These are phyloP conservation scores for Ptilorrhoa leucosticta DNA, from an alignment of 2,113 vertebrate species.

Conservation along the genomic window DNA sequence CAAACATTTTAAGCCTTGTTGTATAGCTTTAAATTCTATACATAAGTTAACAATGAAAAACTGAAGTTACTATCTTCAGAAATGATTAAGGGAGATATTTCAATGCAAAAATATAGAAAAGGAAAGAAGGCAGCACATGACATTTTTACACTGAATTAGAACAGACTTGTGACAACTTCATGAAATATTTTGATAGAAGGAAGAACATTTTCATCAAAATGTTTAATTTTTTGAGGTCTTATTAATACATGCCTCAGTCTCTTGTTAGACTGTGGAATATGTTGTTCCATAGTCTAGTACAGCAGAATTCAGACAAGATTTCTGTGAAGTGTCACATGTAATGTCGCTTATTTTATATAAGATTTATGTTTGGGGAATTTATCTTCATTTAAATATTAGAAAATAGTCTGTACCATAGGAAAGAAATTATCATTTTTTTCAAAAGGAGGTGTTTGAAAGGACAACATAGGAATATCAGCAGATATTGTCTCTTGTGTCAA, in stretches of 20 bases:
- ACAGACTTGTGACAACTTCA: background rate
- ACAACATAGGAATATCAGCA: background rate
- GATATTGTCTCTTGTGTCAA: background rate
- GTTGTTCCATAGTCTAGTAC: background rate
- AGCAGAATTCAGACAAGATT: background rate
- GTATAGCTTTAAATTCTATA: background rate
- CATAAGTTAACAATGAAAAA: background rate
- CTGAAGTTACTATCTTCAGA: background rate
- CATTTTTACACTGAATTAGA: background rate
- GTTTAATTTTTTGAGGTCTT: background rate
- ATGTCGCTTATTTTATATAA: background rate
- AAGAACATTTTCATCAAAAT: background rate
- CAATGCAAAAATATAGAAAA: background rate
- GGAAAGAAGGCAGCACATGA: background rate
- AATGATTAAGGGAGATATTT: background rate
- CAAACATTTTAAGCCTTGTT: background rate
- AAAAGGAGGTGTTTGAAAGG: background rate
- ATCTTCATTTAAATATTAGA: background rate
- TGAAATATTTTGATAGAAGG: background rate
- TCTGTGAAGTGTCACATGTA: background rate
- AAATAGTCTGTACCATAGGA: background rate
- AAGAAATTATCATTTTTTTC: background rate
- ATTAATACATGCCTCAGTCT: background rate
- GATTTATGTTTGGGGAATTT: background rate
- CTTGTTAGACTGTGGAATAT: background rate